These are phyloP conservation scores for Rugalucina vietnamica DNA, from an alignment of 2,888 invertebrate species.

Conservation along the genomic window DNA sequence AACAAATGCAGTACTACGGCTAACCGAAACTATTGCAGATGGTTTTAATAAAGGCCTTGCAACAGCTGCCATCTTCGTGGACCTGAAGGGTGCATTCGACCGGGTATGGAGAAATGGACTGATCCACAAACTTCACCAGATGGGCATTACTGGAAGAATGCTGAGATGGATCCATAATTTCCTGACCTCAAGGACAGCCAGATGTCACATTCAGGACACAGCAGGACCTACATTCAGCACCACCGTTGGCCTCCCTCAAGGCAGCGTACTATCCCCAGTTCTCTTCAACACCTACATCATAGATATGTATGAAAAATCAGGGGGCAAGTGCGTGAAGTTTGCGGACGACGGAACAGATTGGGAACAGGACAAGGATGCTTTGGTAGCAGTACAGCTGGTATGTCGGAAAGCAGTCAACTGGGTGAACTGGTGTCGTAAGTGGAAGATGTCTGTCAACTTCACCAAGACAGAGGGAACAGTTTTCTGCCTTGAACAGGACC, in stretches of 20 bases:
- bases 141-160: constrained; percentile 14
- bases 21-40: neutral
- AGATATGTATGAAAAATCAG: neutral
- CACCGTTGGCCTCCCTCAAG: constrained; percentile 16
- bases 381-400: neutral
- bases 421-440: neutral
- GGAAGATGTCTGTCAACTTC: neutral
- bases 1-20: neutral
- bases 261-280: neutral
- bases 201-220: neutral
- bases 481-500: neutral
- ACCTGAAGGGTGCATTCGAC: constrained; percentile 21
- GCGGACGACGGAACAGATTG: neutral
- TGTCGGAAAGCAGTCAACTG: neutral
- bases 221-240: neutral
- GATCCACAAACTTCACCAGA: neutral
- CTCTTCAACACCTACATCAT: constrained; percentile 8
- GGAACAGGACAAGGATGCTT: neutral
- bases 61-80: constrained; percentile 8
- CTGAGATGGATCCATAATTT: constrained; percentile 8
- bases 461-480: neutral
- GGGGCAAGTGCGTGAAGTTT: neutral
- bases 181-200: neutral
- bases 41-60: neutral
- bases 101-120: constrained; percentile 23